Base-by-base conservation (phyloP, 2,113 vertebrate genomes). In the Echinops telfairi region DNA sequence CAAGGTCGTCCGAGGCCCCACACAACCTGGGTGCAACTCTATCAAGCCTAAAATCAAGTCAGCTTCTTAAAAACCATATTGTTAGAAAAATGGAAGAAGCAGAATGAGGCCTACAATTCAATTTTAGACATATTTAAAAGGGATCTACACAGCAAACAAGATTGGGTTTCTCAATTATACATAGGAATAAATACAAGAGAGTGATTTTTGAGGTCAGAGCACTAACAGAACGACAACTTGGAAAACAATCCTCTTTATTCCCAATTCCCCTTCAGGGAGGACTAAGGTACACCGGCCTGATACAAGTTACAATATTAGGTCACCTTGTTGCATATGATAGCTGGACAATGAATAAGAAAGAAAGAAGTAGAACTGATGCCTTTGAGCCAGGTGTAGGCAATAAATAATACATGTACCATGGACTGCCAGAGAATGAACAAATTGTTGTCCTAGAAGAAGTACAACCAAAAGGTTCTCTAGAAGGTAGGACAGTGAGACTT, bases 191-290 rank as follows among this genome's bases (percentile, higher is more conserved):
- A 71, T 71, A 93, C 3, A 89, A 33, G 15, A 33, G 15, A 90
- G 64, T n/a, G 2, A 84, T 40, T 83, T 95, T 60, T 57, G 57
- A 91, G 84, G 58, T 62, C 62, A 77, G 89, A 83, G 6, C 40
- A 86, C 68, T 87, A 89, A 83, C 88, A 91, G 77, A 90, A 86
- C 6, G 62, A 93, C 29, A 71, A 78, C 9, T 53, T 79, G n/a
- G 66, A 92, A 92, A 93, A 88, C 29, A 91, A 79, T 91, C 31
- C 16, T 92, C 91, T 91, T 92, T 14, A 71, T 76, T 68, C 12
- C 43, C 25, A 83, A 36, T 79, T 60, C 71, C 71, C 27, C 66
- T 31, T 68, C 17, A 68, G 12, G 23, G 64, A 66, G 22, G 64
- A 66, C 25, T 27, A 66, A 66, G 25, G 22, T 23, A 25, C 25